Conservation (phyloP, 2,797 vertebrate genomes). For the Microchirus variegatus region DNA sequence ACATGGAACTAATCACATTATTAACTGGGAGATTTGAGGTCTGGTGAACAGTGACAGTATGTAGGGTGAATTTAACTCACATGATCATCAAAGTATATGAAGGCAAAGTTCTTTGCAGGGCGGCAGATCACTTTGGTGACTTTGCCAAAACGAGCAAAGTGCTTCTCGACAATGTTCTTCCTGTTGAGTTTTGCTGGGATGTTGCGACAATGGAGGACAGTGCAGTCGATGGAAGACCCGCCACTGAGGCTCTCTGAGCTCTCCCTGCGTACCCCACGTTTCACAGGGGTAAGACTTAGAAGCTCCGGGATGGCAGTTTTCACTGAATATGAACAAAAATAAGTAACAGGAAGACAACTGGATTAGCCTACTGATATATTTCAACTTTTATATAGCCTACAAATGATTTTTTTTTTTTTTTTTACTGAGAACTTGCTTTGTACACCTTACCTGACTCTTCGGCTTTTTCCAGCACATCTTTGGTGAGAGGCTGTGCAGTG, state of each 20-base stretch:
- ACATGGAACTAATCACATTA: too few relatives aligned
- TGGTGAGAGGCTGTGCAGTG: slow-evolving; percentile 37
- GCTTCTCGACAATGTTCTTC: slow-evolving; percentile 81
- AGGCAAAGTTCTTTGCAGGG: slow-evolving; percentile 81
- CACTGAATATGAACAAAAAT: slow-evolving; percentile 21
- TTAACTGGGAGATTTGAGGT: too few relatives aligned
- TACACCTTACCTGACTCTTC: slow-evolving; percentile 64
- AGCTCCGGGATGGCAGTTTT: slow-evolving; percentile 33
- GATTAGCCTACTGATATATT: too few relatives aligned
- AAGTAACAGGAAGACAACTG: not conserved
- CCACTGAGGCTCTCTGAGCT: slow-evolving; percentile 80
- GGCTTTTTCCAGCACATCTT: slow-evolving; percentile 65
- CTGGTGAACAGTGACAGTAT: too few relatives aligned
- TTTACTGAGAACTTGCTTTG: too few relatives aligned
- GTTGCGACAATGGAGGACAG: slow-evolving; percentile 84
- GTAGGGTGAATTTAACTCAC: slow-evolving; percentile 78
- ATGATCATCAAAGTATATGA: slow-evolving; percentile 89
- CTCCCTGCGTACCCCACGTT: slow-evolving; percentile 71
- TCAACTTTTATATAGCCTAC: too few relatives aligned
- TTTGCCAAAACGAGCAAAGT: slow-evolving; percentile 87
- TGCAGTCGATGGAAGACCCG: slow-evolving; percentile 77
- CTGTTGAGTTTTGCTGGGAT: slow-evolving; percentile 85
- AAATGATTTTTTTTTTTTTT: too few relatives aligned
- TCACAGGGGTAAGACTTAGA: slow-evolving; percentile 25
- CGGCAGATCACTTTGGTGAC: slow-evolving; percentile 83